Base-by-base conservation (phyloP, 2,888 invertebrate genomes). In the Azorinus chamasolen region DNA sequence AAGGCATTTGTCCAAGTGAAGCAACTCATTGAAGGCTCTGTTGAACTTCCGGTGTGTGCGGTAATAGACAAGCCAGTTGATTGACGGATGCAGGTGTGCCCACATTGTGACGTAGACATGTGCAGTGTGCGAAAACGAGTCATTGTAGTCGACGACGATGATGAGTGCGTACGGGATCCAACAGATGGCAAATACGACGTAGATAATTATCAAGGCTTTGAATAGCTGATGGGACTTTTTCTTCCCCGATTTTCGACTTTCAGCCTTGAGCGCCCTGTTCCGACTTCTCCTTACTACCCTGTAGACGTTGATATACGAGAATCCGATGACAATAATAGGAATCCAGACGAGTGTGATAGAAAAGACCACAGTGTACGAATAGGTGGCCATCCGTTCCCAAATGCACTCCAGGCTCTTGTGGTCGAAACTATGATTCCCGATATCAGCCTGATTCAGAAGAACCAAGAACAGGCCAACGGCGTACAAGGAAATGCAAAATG, bases 151-250 rank as follows among this genome's bases (percentile, higher is more conserved):
- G 1, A 83, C 22, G 6, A 88, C 83, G 27, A 90, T 81, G 5
- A 90, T 57, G 6, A 86, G 25, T n/a, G 85, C 83, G 62, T 89
- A 90, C 0, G 90, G 90, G 8, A 82, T 66, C 90, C 90, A 90
- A 64, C 89, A 89, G 18, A 73, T 58, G 2, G 81, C 43, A 62
- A 89, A 90, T 6, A 85, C 84, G 1, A 83, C 76, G 57, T 88
- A 90, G 51, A 89, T 88, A 20, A 87, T 72, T 54, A 88, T 87
- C 62, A 90, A 62, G 6, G 87, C 85, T 20, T 80, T 79, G 0
- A 88, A 88, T 32, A 32, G 32, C 32, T 32, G 32, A 32, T 6
- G 10, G 10, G 32, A 32, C 10, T 32, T 32, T 10, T 10, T 10
- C 10, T 32, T 32, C 10, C 5, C 32, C 32, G 32, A 32, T 32